phyloP scores from a whole-genome alignment of 2,797 vertebrate species.

The Chelmon rostratus region DNA sequence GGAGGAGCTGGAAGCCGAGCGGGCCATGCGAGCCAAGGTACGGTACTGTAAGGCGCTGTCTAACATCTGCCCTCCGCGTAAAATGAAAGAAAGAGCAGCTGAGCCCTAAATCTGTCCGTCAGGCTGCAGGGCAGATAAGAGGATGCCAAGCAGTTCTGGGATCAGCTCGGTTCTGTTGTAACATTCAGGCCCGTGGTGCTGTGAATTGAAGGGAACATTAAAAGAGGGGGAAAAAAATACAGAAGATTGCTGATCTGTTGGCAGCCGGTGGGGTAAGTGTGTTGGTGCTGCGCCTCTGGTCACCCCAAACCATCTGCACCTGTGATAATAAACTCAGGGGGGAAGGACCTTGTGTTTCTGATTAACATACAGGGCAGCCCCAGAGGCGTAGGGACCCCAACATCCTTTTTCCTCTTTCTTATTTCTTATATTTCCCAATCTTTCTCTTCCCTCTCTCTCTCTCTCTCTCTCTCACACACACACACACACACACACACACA shows the following conservation, averaged over 20 bases:
- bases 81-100: conserved; percentile 24
- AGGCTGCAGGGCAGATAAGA: conserved; percentile 11
- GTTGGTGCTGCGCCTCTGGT: conserved; percentile 51
- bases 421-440: conserved; percentile 25
- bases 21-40: conserved; percentile 87
- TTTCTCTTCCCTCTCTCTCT: background rate
- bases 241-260: conserved; percentile 25
- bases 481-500: conserved; percentile 20
- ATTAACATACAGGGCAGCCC: conserved; percentile 72
- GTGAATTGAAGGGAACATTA: conserved; percentile 6
- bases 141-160: conserved; percentile 8
- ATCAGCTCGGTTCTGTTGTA: conserved; percentile 16
- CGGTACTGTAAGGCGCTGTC: background rate
- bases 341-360: conserved; percentile 68
- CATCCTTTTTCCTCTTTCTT: conserved; percentile 37
- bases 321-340: conserved; percentile 78
- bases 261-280: conserved; percentile 52
- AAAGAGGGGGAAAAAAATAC: background rate
- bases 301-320: conserved; percentile 82
- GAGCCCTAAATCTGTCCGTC: conserved; percentile 27
- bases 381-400: conserved; percentile 55
- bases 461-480: too few species aligned
- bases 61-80: background rate
- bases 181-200: background rate
- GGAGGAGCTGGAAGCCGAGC: conserved; percentile 89